Evolutionary conservation across 1,140 invertebrate genomes (phyloP).

Genomic region (Potamilus streckersoni): DNA sequence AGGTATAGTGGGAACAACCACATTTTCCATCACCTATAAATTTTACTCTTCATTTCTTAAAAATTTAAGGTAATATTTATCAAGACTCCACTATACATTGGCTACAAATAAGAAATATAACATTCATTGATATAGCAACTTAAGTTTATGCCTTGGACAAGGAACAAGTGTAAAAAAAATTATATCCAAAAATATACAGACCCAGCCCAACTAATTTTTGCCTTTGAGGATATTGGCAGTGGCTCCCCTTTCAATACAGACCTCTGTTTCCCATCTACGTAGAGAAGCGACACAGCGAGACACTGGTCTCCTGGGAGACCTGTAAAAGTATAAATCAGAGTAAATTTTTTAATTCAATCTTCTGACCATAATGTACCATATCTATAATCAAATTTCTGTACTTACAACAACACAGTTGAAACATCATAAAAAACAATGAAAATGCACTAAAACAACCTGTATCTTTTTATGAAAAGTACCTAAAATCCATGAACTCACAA

Average conservation of each 20-base stretch:
- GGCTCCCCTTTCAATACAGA: constrained; percentile 57
- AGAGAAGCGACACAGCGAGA: constrained; percentile 65
- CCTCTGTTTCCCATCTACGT: constrained; percentile 52
- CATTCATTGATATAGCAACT: too few relatives aligned
- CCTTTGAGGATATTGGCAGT: constrained; percentile 78
- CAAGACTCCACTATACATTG: background rate
- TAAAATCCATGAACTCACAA: background rate
- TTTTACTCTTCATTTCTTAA: too few relatives aligned
- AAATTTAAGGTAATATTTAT: too few relatives aligned
- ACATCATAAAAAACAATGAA: background rate
- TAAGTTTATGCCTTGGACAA: too few relatives aligned
- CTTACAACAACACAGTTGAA: background rate
- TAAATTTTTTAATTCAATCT: background rate
- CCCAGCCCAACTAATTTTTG: constrained; percentile 84
- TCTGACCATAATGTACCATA: background rate
- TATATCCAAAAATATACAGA: constrained; percentile 33
- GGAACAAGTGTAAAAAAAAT: too few relatives aligned
- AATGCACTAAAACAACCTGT: background rate
- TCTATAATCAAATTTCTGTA: background rate
- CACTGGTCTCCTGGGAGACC: constrained; percentile 69
- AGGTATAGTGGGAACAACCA: too few relatives aligned
- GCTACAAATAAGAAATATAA: background rate
- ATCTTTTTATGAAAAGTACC: background rate
- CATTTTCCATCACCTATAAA: too few relatives aligned
- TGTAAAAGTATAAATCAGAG: constrained; percentile 25